phyloP scores from a whole-genome alignment of 2,888 invertebrate genomes.

The Callyntrura sp. region DNA sequence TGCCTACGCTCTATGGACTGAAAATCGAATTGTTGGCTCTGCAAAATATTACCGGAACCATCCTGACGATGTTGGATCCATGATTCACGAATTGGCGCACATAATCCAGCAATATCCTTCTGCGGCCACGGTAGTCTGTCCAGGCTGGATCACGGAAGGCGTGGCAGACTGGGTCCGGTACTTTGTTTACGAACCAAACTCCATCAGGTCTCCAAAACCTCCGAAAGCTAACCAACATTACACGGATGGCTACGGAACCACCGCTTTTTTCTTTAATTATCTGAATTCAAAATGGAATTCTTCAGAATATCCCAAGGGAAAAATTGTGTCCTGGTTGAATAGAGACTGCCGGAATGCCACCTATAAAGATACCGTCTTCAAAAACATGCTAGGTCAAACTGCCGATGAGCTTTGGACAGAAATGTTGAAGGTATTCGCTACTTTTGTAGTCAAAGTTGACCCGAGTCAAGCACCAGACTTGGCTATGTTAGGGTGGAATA shows the following conservation, averaged over 20 bases:
- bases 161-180: conserved; percentile 24
- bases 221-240: background rate
- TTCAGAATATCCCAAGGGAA: background rate
- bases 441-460: background rate
- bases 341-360: background rate
- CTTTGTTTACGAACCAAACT: background rate
- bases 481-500: background rate
- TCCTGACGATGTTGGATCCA: conserved; percentile 18
- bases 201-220: background rate
- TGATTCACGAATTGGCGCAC: conserved; percentile 26
- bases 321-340: background rate
- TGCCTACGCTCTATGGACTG: background rate
- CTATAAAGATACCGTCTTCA: background rate
- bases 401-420: background rate
- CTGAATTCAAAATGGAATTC: background rate
- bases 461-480: background rate
- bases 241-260: background rate
- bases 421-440: background rate
- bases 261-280: background rate
- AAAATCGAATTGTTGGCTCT: background rate
- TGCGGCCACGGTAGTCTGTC: background rate
- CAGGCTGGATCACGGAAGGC: conserved; percentile 10
- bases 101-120: conserved; percentile 5
- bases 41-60: background rate
- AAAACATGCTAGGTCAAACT: background rate